These are phyloP conservation scores for Solen grandis DNA, from an alignment of 1,140 invertebrate species.

Conservation along the genomic window DNA sequence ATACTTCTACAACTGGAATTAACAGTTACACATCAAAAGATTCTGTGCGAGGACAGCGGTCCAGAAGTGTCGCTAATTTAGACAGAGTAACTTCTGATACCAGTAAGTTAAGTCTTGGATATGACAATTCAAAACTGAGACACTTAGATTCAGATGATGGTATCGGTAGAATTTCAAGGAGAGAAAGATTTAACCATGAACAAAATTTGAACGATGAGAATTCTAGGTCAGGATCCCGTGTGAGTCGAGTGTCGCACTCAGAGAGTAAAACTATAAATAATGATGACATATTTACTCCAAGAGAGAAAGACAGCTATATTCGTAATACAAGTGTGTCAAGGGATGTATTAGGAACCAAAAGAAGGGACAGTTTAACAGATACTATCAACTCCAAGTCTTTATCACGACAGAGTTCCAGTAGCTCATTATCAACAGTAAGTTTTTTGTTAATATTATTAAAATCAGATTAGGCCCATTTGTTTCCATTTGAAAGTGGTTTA, in stretches of 20 bases:
- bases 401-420: slow-evolving; percentile 60
- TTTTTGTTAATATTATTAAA: too few species aligned
- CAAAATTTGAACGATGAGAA: slow-evolving; percentile 15
- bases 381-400: slow-evolving; percentile 41
- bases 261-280: neutral
- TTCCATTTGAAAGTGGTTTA: too few species aligned
- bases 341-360: slow-evolving; percentile 21
- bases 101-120: slow-evolving; percentile 23
- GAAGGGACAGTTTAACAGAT: slow-evolving; percentile 43
- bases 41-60: slow-evolving; percentile 11
- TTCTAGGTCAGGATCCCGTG: slow-evolving; percentile 17
- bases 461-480: too few species aligned
- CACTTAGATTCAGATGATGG: slow-evolving; percentile 36
- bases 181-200: slow-evolving; percentile 33
- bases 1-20: slow-evolving; percentile 14
- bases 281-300: slow-evolving; percentile 27
- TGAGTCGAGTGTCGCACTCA: slow-evolving; percentile 26
- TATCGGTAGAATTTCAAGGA: slow-evolving; percentile 35
- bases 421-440: slow-evolving; percentile 57
- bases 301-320: slow-evolving; percentile 24
- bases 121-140: slow-evolving; percentile 44
- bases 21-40: slow-evolving; percentile 31
- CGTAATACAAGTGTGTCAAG: slow-evolving; percentile 11
- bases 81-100: slow-evolving; percentile 17
- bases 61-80: slow-evolving; percentile 47